These are phyloP conservation scores for Carcharodon carcharias DNA, from an alignment of 2,797 vertebrate species.

Conservation along the genomic window DNA sequence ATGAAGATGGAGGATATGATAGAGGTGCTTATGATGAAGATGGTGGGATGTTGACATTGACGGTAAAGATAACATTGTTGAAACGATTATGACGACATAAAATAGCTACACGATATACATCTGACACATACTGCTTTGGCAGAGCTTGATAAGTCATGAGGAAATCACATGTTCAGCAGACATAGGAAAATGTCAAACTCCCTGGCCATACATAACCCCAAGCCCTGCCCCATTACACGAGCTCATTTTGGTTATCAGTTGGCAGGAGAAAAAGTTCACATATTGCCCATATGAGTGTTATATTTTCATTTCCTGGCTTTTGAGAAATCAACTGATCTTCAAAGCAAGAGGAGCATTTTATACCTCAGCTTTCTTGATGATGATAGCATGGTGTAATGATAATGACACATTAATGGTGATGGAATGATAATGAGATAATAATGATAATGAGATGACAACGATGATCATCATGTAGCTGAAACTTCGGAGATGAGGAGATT, in stretches of 20 bases:
- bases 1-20: neutral
- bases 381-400: neutral
- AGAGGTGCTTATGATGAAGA: neutral
- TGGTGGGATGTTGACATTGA: neutral
- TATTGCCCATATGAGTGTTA: neutral
- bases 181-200: neutral
- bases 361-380: neutral
- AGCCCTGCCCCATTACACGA: neutral
- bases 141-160: neutral
- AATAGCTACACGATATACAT: neutral
- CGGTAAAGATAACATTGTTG: neutral
- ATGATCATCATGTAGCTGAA: neutral
- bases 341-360: neutral
- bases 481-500: neutral
- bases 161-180: neutral
- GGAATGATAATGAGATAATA: neutral
- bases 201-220: neutral
- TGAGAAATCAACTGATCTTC: neutral
- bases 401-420: neutral
- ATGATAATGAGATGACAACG: neutral
- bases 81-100: too few relatives aligned
- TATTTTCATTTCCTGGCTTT: neutral
- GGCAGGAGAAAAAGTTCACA: neutral
- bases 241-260: neutral
- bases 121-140: neutral